phyloP scores from a whole-genome alignment of 2,888 invertebrate species.

The Eurytoma californica region DNA sequence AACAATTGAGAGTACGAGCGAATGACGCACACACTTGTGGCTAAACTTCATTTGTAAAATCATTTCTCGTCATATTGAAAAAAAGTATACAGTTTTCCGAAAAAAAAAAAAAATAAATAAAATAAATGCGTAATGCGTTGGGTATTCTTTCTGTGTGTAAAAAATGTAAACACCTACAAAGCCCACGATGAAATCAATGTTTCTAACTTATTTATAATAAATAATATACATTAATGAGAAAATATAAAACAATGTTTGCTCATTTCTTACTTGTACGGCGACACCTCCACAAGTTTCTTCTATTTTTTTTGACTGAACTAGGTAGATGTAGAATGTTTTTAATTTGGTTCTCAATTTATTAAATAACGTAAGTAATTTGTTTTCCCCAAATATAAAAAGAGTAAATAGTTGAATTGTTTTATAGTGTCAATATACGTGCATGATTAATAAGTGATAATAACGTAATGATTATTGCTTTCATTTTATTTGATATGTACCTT shows the following conservation, averaged over 20 bases:
- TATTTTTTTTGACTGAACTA: not conserved
- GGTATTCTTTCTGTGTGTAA: conserved; percentile 74
- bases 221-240: conserved; percentile 74
- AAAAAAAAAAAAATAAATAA: too few species aligned
- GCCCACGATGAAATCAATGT: conserved; percentile 71
- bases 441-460: too few species aligned
- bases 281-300: not conserved
- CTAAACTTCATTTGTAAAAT: conserved; percentile 78
- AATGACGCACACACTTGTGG: conserved; percentile 70
- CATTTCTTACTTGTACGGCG: not conserved
- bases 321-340: too few species aligned
- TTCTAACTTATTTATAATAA: conserved; percentile 75
- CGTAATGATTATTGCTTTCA: too few species aligned
- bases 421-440: too few species aligned
- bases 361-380: too few species aligned
- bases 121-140: conserved; percentile 61
- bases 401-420: too few species aligned
- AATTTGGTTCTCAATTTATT: too few species aligned
- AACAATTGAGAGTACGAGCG: conserved; percentile 55
- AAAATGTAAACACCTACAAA: conserved; percentile 74
- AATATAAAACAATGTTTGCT: conserved; percentile 69
- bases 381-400: too few species aligned
- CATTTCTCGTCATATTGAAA: conserved; percentile 76
- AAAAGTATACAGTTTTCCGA: conserved; percentile 76
- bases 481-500: too few species aligned